phyloP scores from a whole-genome alignment of 1,140 invertebrate species.

The Neodiprion pinetum region DNA sequence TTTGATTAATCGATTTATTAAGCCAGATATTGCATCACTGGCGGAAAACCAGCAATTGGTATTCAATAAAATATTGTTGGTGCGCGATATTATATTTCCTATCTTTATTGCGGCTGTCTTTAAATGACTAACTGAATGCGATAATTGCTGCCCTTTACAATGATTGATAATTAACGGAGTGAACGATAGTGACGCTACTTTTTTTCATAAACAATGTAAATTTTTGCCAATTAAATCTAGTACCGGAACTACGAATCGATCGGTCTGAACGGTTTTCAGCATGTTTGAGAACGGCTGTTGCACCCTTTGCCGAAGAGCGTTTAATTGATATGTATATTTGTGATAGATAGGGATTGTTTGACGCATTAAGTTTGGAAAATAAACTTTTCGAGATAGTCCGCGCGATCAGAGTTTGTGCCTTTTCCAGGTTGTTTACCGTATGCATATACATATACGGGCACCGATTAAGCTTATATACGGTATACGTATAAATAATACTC shows the following conservation, averaged over 20 bases:
- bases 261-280: too few species aligned
- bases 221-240: too few species aligned
- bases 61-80: constrained; percentile 5
- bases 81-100: not conserved
- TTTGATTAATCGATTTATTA: constrained; percentile 17
- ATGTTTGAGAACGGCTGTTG: not conserved
- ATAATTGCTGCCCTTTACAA: too few species aligned
- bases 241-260: too few species aligned
- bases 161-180: too few species aligned
- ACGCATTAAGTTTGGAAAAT: not conserved
- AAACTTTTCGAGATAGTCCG: not conserved
- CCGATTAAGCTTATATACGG: too few species aligned
- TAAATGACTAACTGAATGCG: not conserved
- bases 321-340: not conserved
- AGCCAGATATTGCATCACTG: constrained; percentile 11
- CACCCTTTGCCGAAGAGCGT: not conserved
- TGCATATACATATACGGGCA: not conserved
- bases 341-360: constrained; percentile 3
- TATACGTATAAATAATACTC: not conserved
- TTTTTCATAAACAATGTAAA: too few species aligned
- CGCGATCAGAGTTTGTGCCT: not conserved
- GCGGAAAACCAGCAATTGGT: not conserved
- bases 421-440: not conserved
- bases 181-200: too few species aligned
- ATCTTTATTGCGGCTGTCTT: not conserved